Evolutionary conservation across 1,140 invertebrate species (phyloP).

Genomic region (Carcinoscorpius rotundicauda): DNA sequence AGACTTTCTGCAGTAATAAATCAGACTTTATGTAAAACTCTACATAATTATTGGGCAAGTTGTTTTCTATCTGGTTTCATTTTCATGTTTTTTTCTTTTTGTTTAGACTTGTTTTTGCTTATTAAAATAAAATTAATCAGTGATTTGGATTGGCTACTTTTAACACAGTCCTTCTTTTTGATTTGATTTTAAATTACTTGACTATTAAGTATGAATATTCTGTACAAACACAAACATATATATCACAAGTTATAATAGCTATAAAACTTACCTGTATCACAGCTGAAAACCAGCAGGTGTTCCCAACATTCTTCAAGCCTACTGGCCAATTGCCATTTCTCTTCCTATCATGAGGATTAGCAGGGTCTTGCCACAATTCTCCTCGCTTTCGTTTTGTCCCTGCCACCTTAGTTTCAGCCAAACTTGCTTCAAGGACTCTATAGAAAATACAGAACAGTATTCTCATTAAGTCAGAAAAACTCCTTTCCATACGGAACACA

Average conservation of each 20-base stretch:
- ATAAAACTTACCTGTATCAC: constrained; percentile 35
- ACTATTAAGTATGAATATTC: neutral
- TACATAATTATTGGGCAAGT: too few relatives aligned
- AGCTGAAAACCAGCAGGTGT: constrained; percentile 44
- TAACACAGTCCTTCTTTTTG: too few relatives aligned
- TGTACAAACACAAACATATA: neutral
- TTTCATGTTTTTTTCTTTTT: too few relatives aligned
- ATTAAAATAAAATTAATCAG: too few relatives aligned
- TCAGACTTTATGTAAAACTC: too few relatives aligned
- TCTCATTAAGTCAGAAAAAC: too few relatives aligned
- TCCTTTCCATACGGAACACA: neutral
- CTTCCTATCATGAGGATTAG: constrained; percentile 38
- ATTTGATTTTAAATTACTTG: constrained; percentile 9
- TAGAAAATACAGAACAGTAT: constrained; percentile 10
- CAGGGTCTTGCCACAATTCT: constrained; percentile 37
- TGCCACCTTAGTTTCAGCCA: constrained; percentile 32
- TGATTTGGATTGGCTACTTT: too few relatives aligned
- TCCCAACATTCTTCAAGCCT: constrained; percentile 42
- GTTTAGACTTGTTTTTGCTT: too few relatives aligned
- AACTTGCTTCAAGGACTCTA: constrained; percentile 37
- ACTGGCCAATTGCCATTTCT: constrained; percentile 36
- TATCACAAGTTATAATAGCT: neutral
- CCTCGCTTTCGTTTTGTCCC: constrained; percentile 34
- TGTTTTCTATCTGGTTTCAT: too few relatives aligned
- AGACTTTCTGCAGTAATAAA: too few relatives aligned